Base-by-base conservation (phyloP, 2,113 vertebrate species). In the Illadopsis cleaveri region DNA sequence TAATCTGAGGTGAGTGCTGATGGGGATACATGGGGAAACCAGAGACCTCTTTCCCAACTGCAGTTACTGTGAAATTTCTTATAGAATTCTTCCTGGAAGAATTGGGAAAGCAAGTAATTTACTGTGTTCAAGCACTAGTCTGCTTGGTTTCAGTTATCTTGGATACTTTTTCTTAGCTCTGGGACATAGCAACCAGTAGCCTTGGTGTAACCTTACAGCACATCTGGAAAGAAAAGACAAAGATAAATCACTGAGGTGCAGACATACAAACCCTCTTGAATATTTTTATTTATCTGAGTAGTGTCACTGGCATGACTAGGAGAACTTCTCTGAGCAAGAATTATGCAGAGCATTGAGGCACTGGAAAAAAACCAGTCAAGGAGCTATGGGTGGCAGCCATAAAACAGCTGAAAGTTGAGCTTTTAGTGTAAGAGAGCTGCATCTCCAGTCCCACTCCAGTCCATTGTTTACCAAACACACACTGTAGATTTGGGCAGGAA, bases 41-140 rank as follows among this genome's bases (percentile, higher is more conserved):
- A 69, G 44, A 64, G 42, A 86, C 27, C 15, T 92, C 51, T 84
- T 86, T 83, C 84, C 72, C 42, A 37, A 28, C 42, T 62, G 82
- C 50, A 58, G 31, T 33, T 15, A 61, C 60, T 40, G 28, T 48
- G 61, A 80, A 66, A 25, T 96, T 95, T 94, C 77, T 82, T 65
- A 51, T 16, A 61, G 57, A 80, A 68, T 86, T 95, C 38, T 76
- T 94, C 73, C 88, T 86, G 24, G 75, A 94, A 93, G 68, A 96
- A 96, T n/a, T n/a, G 3, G 47, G 57, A 95, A 96, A 56, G 53
- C 42, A 83, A 72, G 19, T 57, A 66, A 84, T 51, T 94, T 65
- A 84, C 47, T 44, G 24, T 65, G 37, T 53, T 84, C 15, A 23
- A 45, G 45, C 57, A 68, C 24, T 45, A 56, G 15, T 86, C 17